Evolutionary conservation across 2,888 invertebrate genomes (phyloP).

Genomic region (Eurytoma adleriae): DNA sequence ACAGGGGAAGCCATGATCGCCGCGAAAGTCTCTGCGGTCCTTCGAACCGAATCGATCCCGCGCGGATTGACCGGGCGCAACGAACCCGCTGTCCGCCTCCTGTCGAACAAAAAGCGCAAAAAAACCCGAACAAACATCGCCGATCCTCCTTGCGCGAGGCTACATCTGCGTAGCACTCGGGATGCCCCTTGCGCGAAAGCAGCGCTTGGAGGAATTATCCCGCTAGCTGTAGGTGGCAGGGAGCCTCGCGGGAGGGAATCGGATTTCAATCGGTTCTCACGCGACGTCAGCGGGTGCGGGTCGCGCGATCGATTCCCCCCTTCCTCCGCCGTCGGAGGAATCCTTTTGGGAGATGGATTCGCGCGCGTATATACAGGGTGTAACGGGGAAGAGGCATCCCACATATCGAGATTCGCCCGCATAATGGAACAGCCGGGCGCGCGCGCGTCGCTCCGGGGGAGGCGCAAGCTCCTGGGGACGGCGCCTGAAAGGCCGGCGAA

Average conservation of each 20-base stretch:
- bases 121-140: constrained; percentile 11
- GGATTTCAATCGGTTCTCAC: constrained; percentile 57
- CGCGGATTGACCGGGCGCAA: not conserved
- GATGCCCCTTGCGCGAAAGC: too few relatives aligned
- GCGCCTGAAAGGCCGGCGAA: not conserved
- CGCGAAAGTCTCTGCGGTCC: not conserved
- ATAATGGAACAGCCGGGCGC: constrained; percentile 29
- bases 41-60: not conserved
- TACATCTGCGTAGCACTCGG: too few relatives aligned
- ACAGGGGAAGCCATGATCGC: not conserved
- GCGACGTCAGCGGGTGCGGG: constrained; percentile 39
- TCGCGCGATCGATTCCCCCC: constrained; percentile 13
- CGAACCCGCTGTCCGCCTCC: not conserved
- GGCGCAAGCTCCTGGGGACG: constrained; percentile 18
- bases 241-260: constrained; percentile 49
- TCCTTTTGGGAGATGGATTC: constrained; percentile 19
- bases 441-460: constrained; percentile 13
- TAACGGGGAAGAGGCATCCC: not conserved
- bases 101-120: too few relatives aligned
- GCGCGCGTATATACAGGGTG: not conserved
- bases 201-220: too few relatives aligned
- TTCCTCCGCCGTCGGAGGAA: not conserved
- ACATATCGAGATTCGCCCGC: constrained; percentile 18
- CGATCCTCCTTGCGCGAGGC: too few relatives aligned
- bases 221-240: not conserved